Evolutionary conservation across 2,113 vertebrate species (phyloP).

Genomic region (Taxidea taxus): DNA sequence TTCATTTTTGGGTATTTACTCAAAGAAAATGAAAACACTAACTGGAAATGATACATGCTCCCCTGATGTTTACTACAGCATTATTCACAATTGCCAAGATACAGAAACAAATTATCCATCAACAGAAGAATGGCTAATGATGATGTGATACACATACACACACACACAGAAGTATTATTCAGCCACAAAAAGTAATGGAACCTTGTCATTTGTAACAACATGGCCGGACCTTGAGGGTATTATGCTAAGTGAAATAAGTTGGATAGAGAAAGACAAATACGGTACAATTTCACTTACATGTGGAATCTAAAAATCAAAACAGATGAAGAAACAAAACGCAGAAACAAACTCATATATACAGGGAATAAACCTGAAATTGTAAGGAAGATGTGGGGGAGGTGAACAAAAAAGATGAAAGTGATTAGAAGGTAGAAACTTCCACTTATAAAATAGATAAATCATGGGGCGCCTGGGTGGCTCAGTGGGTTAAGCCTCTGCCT

Average conservation of each 20-base stretch:
- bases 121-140: neutral
- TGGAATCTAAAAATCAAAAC: neutral
- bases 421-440: neutral
- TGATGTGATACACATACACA: neutral
- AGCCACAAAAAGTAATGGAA: neutral
- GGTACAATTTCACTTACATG: too few relatives aligned
- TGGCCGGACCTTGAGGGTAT: neutral
- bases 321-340: neutral
- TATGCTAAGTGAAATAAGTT: neutral
- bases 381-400: neutral
- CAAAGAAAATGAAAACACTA: neutral
- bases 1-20: neutral
- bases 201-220: neutral
- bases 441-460: neutral
- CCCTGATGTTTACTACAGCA: neutral
- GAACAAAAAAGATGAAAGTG: neutral
- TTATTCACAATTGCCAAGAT: neutral
- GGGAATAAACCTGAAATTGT: neutral
- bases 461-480: too few relatives aligned
- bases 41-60: neutral
- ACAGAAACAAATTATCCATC: neutral
- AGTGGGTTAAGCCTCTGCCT: too few relatives aligned
- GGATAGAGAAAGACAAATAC: too few relatives aligned
- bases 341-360: neutral
- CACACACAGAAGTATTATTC: neutral